Conservation (phyloP, 1,140 invertebrate species). For the Lucilia sericata region DNA sequence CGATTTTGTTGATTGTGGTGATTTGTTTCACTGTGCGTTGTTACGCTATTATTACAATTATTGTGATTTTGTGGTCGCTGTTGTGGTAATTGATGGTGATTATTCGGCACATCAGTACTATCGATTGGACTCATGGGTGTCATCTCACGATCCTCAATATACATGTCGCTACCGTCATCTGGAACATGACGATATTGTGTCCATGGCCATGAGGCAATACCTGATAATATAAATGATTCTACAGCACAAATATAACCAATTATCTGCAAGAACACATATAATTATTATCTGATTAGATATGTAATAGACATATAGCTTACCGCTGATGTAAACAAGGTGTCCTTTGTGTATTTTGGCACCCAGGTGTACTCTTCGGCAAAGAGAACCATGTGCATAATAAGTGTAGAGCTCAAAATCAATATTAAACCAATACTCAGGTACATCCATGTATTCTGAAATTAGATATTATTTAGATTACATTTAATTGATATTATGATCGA, state of each 20-base stretch:
- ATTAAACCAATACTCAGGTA: slow-evolving; percentile 75
- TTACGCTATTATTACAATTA: slow-evolving; percentile 63
- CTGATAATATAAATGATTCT: slow-evolving; percentile 68
- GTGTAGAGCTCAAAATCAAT: slow-evolving; percentile 75
- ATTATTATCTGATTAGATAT: no score
- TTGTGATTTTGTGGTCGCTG: slow-evolving; percentile 50
- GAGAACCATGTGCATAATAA: slow-evolving; percentile 76
- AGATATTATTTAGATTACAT: slow-evolving; percentile 13
- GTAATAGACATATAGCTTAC: slow-evolving; percentile 59
- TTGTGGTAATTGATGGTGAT: slow-evolving; percentile 52
- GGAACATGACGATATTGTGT: slow-evolving; percentile 69
- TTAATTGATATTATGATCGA: no score
- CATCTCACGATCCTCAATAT: slow-evolving; percentile 69
- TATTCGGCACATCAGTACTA: slow-evolving; percentile 59
- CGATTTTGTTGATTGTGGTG: slow-evolving; percentile 63
- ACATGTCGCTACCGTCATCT: slow-evolving; percentile 69
- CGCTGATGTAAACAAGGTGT: slow-evolving; percentile 70
- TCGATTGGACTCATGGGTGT: slow-evolving; percentile 67
- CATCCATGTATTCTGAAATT: slow-evolving; percentile 73
- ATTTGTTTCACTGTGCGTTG: slow-evolving; percentile 61
- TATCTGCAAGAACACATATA: slow-evolving; percentile 57
- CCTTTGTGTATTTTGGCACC: slow-evolving; percentile 72
- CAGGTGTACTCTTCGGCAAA: slow-evolving; percentile 74
- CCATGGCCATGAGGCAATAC: slow-evolving; percentile 68
- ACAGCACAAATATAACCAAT: slow-evolving; percentile 69